These are phyloP conservation scores for Sebastiscus albofasciatus DNA, from an alignment of 2,797 vertebrate genomes.

Conservation along the genomic window DNA sequence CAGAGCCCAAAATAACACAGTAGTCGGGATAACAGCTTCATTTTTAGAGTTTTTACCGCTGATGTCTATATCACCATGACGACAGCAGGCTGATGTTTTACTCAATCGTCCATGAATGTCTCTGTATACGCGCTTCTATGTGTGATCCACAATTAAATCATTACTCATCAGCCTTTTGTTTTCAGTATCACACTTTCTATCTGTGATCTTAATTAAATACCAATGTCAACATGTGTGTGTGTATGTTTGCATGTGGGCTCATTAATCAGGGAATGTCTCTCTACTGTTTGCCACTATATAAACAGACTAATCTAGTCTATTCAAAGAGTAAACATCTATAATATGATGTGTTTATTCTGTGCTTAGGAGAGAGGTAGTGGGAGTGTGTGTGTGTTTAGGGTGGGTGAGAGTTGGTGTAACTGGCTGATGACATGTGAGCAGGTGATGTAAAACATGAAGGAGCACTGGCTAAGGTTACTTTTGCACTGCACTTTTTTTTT, in stretches of 20 bases:
- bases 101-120: constrained; percentile 5
- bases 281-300: constrained; percentile 49
- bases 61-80: constrained; percentile 71
- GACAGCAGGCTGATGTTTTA: constrained; percentile 48
- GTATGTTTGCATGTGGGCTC: neutral
- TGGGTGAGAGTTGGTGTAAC: neutral
- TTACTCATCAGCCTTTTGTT: constrained; percentile 20
- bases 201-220: neutral
- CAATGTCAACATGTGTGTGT: neutral
- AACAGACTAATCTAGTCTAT: constrained; percentile 61
- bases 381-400: neutral
- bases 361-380: neutral
- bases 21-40: constrained; percentile 44
- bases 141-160: constrained; percentile 2
- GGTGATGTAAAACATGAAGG: constrained; percentile 7
- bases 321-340: neutral
- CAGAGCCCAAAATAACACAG: constrained; percentile 59
- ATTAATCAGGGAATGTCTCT: constrained; percentile 40
- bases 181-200: neutral
- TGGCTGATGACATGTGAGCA: constrained; percentile 10
- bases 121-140: neutral
- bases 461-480: neutral
- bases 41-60: constrained; percentile 44
- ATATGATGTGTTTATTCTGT: constrained; percentile 55
- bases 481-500: too few species aligned